A percentile compares a stretch with the other conserved stretches of the same genome.
phyloP scores from a whole-genome alignment of 2,113 vertebrate genomes.

The Mormyrus lacerda region DNA sequence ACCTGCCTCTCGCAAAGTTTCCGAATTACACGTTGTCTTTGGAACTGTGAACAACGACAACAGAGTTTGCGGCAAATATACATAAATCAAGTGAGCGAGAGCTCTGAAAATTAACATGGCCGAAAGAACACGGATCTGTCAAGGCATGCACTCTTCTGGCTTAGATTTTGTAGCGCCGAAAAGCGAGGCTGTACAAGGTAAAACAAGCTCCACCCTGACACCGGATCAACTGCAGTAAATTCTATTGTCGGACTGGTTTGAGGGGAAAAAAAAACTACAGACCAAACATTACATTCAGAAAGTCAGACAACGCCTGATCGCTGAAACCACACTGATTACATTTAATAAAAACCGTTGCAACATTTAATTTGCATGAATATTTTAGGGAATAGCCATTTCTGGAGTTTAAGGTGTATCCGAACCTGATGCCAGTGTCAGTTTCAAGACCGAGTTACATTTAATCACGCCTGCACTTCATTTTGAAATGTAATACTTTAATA shows the following conservation, averaged over 20 bases:
- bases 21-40: not conserved
- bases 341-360: not conserved
- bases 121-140: not conserved
- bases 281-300: not conserved
- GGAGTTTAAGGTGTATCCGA: not conserved
- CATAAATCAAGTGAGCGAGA: not conserved
- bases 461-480: not conserved
- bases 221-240: not conserved
- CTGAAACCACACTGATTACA: not conserved
- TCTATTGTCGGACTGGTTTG: not conserved
- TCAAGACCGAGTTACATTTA: not conserved
- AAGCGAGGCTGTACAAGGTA: not conserved
- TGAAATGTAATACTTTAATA: not conserved
- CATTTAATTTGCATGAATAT: not conserved
- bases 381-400: not conserved
- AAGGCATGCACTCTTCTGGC: not conserved
- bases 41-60: not conserved
- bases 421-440: not conserved
- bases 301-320: not conserved
- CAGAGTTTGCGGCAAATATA: not conserved
- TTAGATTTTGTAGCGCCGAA: not conserved
- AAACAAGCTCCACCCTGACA: not conserved
- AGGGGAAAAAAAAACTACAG: not conserved
- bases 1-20: not conserved
- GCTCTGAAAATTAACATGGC: not conserved